Conservation (phyloP, 2,797 vertebrate species). For the Moxostoma hubbsi region DNA sequence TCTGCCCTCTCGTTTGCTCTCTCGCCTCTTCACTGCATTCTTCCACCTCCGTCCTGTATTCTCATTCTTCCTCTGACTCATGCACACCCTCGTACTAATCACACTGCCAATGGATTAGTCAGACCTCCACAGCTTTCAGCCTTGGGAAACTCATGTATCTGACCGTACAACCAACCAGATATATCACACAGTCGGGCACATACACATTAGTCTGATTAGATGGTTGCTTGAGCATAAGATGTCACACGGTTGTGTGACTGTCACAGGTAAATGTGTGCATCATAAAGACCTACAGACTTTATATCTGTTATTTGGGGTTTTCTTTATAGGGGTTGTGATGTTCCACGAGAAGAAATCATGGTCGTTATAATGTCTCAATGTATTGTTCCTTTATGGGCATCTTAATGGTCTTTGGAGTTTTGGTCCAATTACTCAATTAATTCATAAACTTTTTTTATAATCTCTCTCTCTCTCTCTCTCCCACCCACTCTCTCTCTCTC, state of each 20-base stretch:
- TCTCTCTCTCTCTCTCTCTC: too few relatives aligned
- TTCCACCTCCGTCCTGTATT: conserved; percentile 58
- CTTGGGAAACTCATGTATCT: too few relatives aligned
- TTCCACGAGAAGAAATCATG: too few relatives aligned
- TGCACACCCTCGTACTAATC: not conserved
- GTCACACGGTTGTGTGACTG: too few relatives aligned
- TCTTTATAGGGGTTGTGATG: too few relatives aligned
- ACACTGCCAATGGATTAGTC: conserved; percentile 18
- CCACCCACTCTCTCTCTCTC: too few relatives aligned
- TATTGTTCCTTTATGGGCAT: not conserved
- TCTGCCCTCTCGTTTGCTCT: conserved; percentile 73
- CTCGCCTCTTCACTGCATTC: conserved; percentile 73
- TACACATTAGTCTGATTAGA: too few relatives aligned
- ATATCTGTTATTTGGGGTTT: too few relatives aligned
- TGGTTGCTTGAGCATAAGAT: not conserved
- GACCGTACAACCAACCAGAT: too few relatives aligned
- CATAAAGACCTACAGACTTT: too few relatives aligned
- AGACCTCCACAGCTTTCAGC: not conserved
- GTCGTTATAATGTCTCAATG: not conserved
- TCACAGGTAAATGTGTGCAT: not conserved
- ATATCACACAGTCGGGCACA: too few relatives aligned
- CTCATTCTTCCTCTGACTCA: conserved; percentile 50
- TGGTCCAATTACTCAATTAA: not conserved
- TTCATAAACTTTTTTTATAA: too few relatives aligned
- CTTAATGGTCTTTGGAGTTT: not conserved